A percentile compares a stretch with the other conserved stretches of the same genome.
These are phyloP conservation scores for Sepioteuthis lessoniana DNA, from an alignment of 2,888 invertebrate species.

Conservation along the genomic window DNA sequence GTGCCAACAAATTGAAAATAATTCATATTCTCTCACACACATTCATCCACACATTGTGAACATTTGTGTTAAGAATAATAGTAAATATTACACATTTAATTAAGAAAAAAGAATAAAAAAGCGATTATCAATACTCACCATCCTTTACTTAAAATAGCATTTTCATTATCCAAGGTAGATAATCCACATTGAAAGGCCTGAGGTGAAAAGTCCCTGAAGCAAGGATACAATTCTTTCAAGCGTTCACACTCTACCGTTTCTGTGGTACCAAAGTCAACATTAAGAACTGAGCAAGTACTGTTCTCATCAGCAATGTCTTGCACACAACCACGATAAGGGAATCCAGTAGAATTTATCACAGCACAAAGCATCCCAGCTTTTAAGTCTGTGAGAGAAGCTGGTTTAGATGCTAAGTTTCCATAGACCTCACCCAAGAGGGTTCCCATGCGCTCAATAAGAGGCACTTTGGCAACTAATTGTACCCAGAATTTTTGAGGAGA, in stretches of 20 bases:
- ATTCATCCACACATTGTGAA: no score
- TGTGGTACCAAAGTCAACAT: constrained; percentile 34
- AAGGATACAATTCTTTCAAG: constrained; percentile 36
- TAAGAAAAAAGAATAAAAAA: neutral
- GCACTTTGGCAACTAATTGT: constrained; percentile 16
- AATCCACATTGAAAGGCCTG: constrained; percentile 35
- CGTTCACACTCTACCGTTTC: neutral
- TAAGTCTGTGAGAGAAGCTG: neutral
- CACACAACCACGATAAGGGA: constrained; percentile 16
- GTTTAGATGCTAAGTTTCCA: neutral
- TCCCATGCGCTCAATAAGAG: neutral
- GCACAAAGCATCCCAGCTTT: constrained; percentile 37
- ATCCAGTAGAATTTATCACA: constrained; percentile 24
- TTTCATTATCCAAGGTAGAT: neutral
- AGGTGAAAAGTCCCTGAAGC: neutral
- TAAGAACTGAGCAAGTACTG: neutral
- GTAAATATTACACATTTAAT: no score
- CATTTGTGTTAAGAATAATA: no score
- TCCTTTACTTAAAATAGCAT: neutral
- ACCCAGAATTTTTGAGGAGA: constrained; percentile 35
- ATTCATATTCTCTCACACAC: no score
- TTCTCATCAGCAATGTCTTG: neutral
- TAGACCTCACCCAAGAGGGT: neutral
- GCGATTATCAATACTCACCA: neutral
- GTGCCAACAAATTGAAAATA: no score